Conservation (phyloP, 2,888 invertebrate genomes). For the Creontiades dilutus region DNA sequence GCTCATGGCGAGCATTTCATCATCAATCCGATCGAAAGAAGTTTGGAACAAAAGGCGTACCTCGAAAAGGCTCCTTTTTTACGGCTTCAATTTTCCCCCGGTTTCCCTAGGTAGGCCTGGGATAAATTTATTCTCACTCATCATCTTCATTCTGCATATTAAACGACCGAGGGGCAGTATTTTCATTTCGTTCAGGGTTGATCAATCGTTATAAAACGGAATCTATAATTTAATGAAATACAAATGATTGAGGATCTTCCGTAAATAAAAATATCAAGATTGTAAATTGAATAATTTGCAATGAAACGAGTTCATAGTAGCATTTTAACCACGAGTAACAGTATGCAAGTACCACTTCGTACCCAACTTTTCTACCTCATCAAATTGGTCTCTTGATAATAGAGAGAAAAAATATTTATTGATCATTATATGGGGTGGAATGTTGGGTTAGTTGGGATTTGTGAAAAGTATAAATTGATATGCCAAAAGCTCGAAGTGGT, state of each 20-base stretch:
- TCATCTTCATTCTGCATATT: neutral
- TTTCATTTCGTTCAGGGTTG: neutral
- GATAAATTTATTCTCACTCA: neutral
- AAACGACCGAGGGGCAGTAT: neutral
- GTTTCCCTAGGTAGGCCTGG: neutral
- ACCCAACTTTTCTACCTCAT: no score
- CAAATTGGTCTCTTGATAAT: no score
- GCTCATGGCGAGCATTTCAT: neutral
- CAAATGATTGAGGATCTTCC: neutral
- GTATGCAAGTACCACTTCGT: no score
- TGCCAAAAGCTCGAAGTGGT: no score
- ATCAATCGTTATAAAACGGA: neutral
- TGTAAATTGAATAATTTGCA: no score
- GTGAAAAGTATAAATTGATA: no score
- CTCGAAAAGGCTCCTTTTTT: neutral
- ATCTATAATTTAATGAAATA: neutral
- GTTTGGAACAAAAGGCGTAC: neutral
- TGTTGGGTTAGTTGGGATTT: no score
- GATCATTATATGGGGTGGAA: no score
- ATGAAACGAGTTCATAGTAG: no score
- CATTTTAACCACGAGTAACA: no score
- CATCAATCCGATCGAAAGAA: neutral
- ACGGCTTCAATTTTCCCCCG: neutral
- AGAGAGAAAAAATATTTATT: no score
- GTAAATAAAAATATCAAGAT: neutral